A percentile compares a stretch with the other conserved stretches of the same genome.
Conservation (phyloP, 2,888 invertebrate species). For the Mayetiola destructor region DNA sequence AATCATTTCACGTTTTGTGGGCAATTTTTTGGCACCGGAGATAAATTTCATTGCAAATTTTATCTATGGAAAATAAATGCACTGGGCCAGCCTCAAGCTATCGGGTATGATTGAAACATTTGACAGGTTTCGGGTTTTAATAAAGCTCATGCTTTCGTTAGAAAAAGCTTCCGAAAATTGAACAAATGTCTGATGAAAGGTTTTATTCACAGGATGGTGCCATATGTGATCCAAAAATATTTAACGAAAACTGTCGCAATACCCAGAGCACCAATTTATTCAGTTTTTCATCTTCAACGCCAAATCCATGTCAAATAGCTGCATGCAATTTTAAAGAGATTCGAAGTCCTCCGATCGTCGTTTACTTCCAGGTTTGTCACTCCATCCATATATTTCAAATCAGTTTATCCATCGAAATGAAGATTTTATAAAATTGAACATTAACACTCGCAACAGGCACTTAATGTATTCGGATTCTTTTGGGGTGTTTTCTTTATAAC, state of each 20-base stretch:
- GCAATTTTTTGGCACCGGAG: slow-evolving; percentile 46
- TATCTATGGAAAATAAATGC: slow-evolving; percentile 34
- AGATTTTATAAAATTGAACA: neutral
- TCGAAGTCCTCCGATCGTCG: slow-evolving; percentile 38
- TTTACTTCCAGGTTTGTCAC: slow-evolving; percentile 35
- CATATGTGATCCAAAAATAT: slow-evolving; percentile 42
- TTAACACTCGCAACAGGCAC: slow-evolving; percentile 22
- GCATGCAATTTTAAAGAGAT: slow-evolving; percentile 50
- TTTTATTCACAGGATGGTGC: slow-evolving; percentile 34
- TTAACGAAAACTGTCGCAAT: slow-evolving; percentile 37
- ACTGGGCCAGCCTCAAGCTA: too few relatives aligned
- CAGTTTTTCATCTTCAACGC: slow-evolving; percentile 2
- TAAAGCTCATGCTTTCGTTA: too few relatives aligned
- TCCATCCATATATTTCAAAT: neutral
- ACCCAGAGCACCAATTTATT: neutral
- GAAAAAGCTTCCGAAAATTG: too few relatives aligned
- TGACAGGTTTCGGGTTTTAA: too few relatives aligned
- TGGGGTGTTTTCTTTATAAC: slow-evolving; percentile 86
- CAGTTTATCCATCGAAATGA: neutral
- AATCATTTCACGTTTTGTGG: slow-evolving; percentile 47
- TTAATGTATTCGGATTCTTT: slow-evolving; percentile 67
- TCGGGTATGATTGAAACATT: too few relatives aligned
- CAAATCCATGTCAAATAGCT: slow-evolving; percentile 35
- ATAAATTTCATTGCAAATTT: slow-evolving; percentile 51
- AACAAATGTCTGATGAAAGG: too few relatives aligned